Percentiles rank a stretch among this genome's conserved stretches.
Conservation (phyloP, 2,113 vertebrate genomes). For the Scomber colias region DNA sequence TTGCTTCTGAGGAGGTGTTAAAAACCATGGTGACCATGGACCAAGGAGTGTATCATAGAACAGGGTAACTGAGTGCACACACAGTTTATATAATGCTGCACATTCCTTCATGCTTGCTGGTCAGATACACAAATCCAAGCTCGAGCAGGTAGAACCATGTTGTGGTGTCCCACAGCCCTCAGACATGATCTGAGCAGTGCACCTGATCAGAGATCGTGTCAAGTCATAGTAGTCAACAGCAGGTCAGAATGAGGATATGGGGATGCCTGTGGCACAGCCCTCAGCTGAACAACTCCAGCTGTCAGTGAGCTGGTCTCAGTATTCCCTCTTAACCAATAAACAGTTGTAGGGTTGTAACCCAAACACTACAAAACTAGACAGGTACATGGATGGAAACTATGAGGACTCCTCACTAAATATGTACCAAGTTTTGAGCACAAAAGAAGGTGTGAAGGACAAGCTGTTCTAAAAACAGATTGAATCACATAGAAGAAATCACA, state of each 20-base stretch:
- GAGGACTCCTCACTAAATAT: neutral
- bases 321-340: constrained; percentile 9
- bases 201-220: constrained; percentile 36
- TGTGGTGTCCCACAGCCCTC: constrained; percentile 2
- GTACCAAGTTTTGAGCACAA: neutral
- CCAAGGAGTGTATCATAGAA: constrained; percentile 24
- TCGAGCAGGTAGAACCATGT: neutral
- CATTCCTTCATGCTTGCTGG: neutral
- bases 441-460: constrained; percentile 8
- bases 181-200: constrained; percentile 18
- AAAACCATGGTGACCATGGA: constrained; percentile 29
- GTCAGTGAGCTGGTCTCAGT: constrained; percentile 14
- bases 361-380: neutral
- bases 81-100: constrained; percentile 8
- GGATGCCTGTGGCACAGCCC: constrained; percentile 44
- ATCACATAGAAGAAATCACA: constrained; percentile 13
- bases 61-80: constrained; percentile 22
- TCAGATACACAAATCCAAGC: neutral
- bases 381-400: neutral
- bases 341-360: neutral
- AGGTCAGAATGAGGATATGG: constrained; percentile 12
- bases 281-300: constrained; percentile 47
- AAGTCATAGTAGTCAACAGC: constrained; percentile 12
- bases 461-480: constrained; percentile 8
- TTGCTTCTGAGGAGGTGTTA: constrained; percentile 30